Percentiles rank a stretch among this genome's conserved stretches.
phyloP scores from a whole-genome alignment of 2,888 invertebrate species.

The Fabriciana adippe region DNA sequence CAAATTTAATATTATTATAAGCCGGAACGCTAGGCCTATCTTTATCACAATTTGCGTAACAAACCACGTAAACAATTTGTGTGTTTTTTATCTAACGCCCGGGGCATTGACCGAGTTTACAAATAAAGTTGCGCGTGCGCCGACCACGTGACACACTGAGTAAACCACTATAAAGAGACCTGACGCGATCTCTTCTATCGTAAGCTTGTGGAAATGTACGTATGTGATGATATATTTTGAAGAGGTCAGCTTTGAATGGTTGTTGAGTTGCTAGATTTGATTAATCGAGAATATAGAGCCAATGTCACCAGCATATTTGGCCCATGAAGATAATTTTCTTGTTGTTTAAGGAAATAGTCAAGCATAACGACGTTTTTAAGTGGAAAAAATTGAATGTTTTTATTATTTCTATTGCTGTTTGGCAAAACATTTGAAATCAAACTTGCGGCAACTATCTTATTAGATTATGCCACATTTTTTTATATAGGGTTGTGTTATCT shows the following conservation, averaged over 20 bases:
- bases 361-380: slow-evolving; percentile 35
- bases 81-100: slow-evolving; percentile 79
- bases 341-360: slow-evolving; percentile 48
- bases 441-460: too few relatives aligned
- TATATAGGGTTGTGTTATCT: too few relatives aligned
- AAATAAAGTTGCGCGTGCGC: slow-evolving; percentile 75
- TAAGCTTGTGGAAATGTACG: slow-evolving; percentile 25
- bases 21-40: slow-evolving; percentile 38
- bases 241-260: slow-evolving; percentile 46
- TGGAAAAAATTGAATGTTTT: background rate
- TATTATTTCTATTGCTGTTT: background rate
- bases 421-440: too few relatives aligned
- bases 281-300: slow-evolving; percentile 68
- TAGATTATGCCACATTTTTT: too few relatives aligned
- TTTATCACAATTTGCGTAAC: slow-evolving; percentile 66
- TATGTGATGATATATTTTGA: slow-evolving; percentile 18
- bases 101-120: slow-evolving; percentile 82
- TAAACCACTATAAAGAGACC: slow-evolving; percentile 51
- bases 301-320: slow-evolving; percentile 68
- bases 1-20: slow-evolving; percentile 2
- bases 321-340: slow-evolving; percentile 59
- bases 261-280: slow-evolving; percentile 52
- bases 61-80: slow-evolving; percentile 73
- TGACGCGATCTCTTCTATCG: slow-evolving; percentile 29
- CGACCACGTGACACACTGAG: slow-evolving; percentile 78